Evolutionary conservation across 2,113 vertebrate genomes (phyloP).

Genomic region (Isichthys henryi): DNA sequence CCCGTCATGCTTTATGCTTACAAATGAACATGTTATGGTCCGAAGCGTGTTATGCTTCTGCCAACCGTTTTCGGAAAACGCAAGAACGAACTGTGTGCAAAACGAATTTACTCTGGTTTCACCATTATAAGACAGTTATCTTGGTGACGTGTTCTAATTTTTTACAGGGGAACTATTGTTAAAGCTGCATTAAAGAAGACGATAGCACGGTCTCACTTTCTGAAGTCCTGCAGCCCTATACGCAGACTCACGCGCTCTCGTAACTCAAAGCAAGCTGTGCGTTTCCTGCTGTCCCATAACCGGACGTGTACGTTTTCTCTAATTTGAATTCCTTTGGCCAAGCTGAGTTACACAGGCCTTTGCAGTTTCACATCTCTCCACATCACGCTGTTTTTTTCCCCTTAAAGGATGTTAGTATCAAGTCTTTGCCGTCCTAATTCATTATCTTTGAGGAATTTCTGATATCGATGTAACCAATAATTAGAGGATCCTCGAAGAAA

Average conservation of each 20-base stretch:
- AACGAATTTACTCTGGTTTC: background rate
- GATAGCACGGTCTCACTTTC: background rate
- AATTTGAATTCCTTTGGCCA: slow-evolving; percentile 69
- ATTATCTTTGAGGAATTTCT: background rate
- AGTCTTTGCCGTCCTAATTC: background rate
- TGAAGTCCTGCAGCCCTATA: background rate
- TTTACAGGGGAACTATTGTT: background rate
- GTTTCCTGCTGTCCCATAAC: slow-evolving; percentile 61
- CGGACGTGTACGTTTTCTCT: slow-evolving; percentile 66
- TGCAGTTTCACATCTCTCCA: slow-evolving; percentile 15
- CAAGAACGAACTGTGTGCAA: background rate
- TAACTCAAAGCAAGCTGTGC: slow-evolving; percentile 52
- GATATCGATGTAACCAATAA: background rate
- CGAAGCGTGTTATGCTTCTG: background rate
- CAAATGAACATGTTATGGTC: background rate
- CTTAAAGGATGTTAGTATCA: background rate
- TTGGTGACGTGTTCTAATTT: background rate
- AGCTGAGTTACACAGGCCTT: slow-evolving; percentile 27
- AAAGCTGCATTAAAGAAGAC: background rate
- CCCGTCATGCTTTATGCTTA: background rate
- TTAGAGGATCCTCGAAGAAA: background rate
- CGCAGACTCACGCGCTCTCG: slow-evolving; percentile 14
- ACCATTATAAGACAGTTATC: background rate
- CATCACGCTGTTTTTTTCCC: slow-evolving; percentile 10
- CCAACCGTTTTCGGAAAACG: background rate